Evolutionary conservation across 2,113 vertebrate species (phyloP).

Genomic region (Hassar affinis): DNA sequence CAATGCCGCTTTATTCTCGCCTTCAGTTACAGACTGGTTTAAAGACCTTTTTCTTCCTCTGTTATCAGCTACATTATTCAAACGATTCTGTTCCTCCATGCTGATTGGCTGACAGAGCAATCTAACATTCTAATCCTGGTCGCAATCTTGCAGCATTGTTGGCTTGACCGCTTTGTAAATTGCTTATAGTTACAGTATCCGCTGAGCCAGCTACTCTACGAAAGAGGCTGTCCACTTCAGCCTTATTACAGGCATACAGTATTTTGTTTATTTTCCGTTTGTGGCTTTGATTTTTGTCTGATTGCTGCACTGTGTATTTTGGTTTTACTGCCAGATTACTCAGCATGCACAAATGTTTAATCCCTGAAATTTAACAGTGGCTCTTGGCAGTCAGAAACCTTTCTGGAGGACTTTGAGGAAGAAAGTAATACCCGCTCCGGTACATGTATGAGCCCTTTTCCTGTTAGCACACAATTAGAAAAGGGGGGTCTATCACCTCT

Average conservation of each 20-base stretch:
- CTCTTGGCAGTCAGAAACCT: neutral
- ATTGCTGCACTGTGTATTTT: neutral
- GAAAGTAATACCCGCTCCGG: neutral
- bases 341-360: neutral
- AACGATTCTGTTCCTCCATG: too few relatives aligned
- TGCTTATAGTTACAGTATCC: neutral
- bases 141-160: neutral
- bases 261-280: neutral
- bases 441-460: neutral
- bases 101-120: too few relatives aligned
- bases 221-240: neutral
- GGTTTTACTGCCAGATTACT: neutral
- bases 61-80: too few relatives aligned
- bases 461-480: neutral
- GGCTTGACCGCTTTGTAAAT: neutral
- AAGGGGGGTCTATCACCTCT: neutral
- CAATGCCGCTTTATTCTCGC: too few relatives aligned
- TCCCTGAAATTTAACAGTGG: too few relatives aligned
- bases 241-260: neutral
- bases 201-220: neutral
- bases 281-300: neutral
- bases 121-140: too few relatives aligned
- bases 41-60: too few relatives aligned
- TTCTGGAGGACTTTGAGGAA: neutral
- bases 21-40: too few relatives aligned